Conservation (phyloP, 2,888 invertebrate genomes). For the Junonia oenone region DNA sequence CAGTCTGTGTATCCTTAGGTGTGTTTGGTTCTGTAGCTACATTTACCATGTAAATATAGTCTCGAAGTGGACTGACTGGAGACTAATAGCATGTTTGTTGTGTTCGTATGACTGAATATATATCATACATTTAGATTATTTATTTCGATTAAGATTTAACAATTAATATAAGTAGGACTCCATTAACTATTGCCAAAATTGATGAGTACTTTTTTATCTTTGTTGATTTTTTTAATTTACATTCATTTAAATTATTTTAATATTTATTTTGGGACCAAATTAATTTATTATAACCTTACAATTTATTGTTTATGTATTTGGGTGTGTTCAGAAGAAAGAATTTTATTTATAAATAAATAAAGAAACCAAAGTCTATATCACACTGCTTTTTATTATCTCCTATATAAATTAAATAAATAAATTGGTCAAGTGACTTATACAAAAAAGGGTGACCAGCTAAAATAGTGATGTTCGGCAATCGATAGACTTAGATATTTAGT, state of each 20-base stretch:
- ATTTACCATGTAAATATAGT: constrained; percentile 61
- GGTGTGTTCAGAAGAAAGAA: constrained; percentile 70
- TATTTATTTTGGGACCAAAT: constrained; percentile 80
- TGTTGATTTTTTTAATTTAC: constrained; percentile 66
- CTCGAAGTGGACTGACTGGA: constrained; percentile 46
- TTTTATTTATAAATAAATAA: constrained; percentile 77
- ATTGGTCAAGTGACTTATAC: too few relatives aligned
- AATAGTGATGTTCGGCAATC: too few relatives aligned
- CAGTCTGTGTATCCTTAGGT: constrained; percentile 52
- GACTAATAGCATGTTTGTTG: constrained; percentile 45
- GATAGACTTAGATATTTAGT: too few relatives aligned
- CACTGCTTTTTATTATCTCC: constrained; percentile 51
- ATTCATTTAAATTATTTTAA: constrained; percentile 69
- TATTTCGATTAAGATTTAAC: constrained; percentile 70
- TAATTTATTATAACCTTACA: constrained; percentile 74
- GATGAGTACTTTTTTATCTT: constrained; percentile 70
- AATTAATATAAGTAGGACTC: constrained; percentile 66
- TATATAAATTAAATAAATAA: background rate
- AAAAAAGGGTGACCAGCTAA: too few relatives aligned
- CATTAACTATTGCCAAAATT: constrained; percentile 77
- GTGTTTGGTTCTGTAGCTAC: constrained; percentile 54
- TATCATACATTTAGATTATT: constrained; percentile 62
- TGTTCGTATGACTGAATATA: constrained; percentile 61
- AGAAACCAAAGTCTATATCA: constrained; percentile 77
- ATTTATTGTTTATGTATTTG: constrained; percentile 66